Conservation (phyloP, 1,140 invertebrate genomes). For the Drosophila ficusphila region DNA sequence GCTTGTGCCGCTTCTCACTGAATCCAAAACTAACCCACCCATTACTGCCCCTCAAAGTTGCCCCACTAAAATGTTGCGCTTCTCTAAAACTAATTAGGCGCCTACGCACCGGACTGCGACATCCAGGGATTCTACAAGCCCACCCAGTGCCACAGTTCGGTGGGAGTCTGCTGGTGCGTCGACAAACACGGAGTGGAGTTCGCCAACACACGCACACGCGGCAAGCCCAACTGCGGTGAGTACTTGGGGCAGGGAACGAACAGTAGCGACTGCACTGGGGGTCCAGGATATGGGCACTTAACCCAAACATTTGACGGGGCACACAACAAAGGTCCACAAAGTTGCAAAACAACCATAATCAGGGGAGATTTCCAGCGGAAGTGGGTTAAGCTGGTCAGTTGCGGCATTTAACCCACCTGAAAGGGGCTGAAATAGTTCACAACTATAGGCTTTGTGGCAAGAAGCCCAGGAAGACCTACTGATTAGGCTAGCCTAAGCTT, state of each 20-base stretch:
- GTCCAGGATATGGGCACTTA: conserved; percentile 28
- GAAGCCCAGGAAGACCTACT: neutral
- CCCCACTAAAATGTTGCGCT: conserved; percentile 66
- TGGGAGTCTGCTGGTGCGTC: conserved; percentile 96
- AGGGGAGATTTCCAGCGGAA: conserved; percentile 2
- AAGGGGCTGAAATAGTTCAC: neutral
- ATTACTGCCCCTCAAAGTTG: conserved; percentile 9
- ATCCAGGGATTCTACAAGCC: conserved; percentile 93
- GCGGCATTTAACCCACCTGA: conserved; percentile 7
- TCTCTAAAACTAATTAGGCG: conserved; percentile 86
- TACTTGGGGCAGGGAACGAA: conserved; percentile 50
- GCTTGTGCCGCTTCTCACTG: conserved; percentile 70
- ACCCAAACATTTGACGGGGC: conserved; percentile 31
- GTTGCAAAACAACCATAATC: conserved; percentile 20
- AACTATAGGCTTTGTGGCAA: neutral
- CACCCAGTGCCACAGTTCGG: conserved; percentile 93
- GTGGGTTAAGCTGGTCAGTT: conserved; percentile 28
- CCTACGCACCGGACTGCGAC: conserved; percentile 93
- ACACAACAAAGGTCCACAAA: conserved; percentile 24
- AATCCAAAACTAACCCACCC: conserved; percentile 3
- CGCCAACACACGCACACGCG: conserved; percentile 91
- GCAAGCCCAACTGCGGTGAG: conserved; percentile 94
- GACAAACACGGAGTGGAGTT: conserved; percentile 96
- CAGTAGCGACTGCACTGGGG: no score
- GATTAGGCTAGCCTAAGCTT: no score